Evolutionary conservation across 2,797 vertebrate genomes (phyloP).

Genomic region (Sparidentex hasta): DNA sequence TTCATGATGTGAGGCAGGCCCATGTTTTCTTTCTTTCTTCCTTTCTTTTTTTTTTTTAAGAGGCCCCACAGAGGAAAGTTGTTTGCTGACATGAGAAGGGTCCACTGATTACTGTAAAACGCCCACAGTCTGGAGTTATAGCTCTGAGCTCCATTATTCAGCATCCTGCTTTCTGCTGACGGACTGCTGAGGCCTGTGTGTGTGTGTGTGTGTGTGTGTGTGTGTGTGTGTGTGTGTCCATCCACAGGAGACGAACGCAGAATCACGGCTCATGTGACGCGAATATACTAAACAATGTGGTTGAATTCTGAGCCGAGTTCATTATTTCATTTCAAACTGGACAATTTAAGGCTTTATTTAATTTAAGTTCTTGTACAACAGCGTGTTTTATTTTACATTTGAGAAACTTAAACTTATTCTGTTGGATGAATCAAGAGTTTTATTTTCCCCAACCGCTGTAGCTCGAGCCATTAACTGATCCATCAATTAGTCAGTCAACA

Average conservation of each 20-base stretch:
- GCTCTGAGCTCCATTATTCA: slow-evolving; percentile 51
- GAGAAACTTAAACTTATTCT: not conserved
- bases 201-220: not conserved
- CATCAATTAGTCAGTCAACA: not conserved
- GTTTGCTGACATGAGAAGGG: slow-evolving; percentile 39
- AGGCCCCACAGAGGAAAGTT: slow-evolving; percentile 32
- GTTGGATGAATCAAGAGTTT: not conserved
- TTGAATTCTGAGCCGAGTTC: not conserved
- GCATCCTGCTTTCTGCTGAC: slow-evolving; percentile 57
- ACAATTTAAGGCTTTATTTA: not conserved
- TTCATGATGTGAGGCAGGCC: slow-evolving; percentile 8
- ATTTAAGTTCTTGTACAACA: not conserved
- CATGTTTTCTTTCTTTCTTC: not conserved
- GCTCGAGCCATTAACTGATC: not conserved
- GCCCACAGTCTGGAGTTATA: slow-evolving; percentile 35
- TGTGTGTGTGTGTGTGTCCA: not conserved
- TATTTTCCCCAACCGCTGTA: not conserved
- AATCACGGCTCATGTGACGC: not conserved
- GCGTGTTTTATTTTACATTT: not conserved
- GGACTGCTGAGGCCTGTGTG: not conserved
- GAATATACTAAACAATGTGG: not conserved
- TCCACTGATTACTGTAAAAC: slow-evolving; percentile 46
- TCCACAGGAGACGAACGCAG: too few relatives aligned
- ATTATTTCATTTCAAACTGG: not conserved
- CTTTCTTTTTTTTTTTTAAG: slow-evolving; percentile 8